Evolutionary conservation across 1,140 invertebrate genomes (phyloP), one percentile per base, ranked within the genome.

Genomic region (Ylistrum balloti): DNA sequence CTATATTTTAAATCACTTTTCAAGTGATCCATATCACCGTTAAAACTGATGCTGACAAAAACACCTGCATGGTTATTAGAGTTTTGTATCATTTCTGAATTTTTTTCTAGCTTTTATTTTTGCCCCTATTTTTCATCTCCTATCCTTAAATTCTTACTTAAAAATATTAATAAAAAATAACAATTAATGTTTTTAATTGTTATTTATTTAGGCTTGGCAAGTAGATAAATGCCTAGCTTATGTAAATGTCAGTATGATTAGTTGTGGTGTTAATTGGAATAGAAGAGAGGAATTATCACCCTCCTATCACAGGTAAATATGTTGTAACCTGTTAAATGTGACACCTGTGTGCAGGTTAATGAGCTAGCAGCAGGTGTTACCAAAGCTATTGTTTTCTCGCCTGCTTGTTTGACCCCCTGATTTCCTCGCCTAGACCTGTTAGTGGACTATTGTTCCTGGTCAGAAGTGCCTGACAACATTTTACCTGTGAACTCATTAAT

Each of bases 321-420:
- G 56, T 11, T 74, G 56, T 22, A 74, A 74, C 56, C n/a, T 74
- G 56, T 74, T 74, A 74, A 3, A 74, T 74, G 56, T 74, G 56
- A 74, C 56, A 74, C 56, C 56, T 74, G 22, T 74, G 56, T 74
- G 28, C 15, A 28, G 13, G 22, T 28, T 74, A 74, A 74, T 74
- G 56, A 74, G 56, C 22, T 74, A 17, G 5, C 56, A 74, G 56
- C 17, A 74, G 22, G 56, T 74, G 56, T 74, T 28, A n/a, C 56
- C n/a, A 28, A 28, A 74, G 56, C 56, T 74, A 74, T 74, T 74
- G 56, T 74, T 74, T 74, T 74, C 56, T 74, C 56, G 28, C 56
- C 56, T 74, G 56, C 28, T 3, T 28, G 56, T 74, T 74, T 74
- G 56, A 74, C 9, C 56, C 56, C 22, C 11, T 74, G 56, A 74